Percentiles rank a stretch among this genome's conserved stretches.
Evolutionary conservation across 2,113 vertebrate genomes (phyloP).

Genomic region (Lontra canadensis): DNA sequence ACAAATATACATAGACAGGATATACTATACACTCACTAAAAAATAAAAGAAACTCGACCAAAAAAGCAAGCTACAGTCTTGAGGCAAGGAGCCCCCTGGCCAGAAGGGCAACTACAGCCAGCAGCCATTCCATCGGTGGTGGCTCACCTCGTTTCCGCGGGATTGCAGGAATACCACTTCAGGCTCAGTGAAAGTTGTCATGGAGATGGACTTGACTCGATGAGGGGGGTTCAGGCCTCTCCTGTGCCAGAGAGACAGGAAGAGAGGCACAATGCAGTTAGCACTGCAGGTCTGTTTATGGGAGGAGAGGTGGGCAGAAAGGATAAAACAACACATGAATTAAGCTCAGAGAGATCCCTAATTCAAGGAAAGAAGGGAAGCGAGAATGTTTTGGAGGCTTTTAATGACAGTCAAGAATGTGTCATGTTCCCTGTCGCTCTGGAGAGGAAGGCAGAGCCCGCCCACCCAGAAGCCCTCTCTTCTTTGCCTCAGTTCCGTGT

Average conservation of each 20-base stretch:
- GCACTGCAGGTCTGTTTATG: not conserved
- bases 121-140: fast-evolving
- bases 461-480: not conserved
- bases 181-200: slow-evolving; percentile 95
- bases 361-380: slow-evolving; percentile 1
- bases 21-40: not conserved
- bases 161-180: slow-evolving; percentile 94
- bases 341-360: not conserved
- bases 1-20: not conserved
- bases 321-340: not conserved
- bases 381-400: not conserved
- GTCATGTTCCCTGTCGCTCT: not conserved
- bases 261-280: not conserved
- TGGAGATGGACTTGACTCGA: slow-evolving; percentile 95
- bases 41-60: not conserved
- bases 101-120: not conserved
- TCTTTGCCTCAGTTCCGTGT: not conserved
- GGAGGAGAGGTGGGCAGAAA: not conserved
- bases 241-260: slow-evolving; percentile 80
- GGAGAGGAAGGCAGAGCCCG: not conserved
- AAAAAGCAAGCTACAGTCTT: not conserved
- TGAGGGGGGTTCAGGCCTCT: slow-evolving; percentile 95
- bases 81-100: not conserved
- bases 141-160: slow-evolving; percentile 93
- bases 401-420: not conserved